These are phyloP conservation scores for Chaetogeoica ovagalla DNA, from an alignment of 2,888 invertebrate genomes.

Conservation along the genomic window DNA sequence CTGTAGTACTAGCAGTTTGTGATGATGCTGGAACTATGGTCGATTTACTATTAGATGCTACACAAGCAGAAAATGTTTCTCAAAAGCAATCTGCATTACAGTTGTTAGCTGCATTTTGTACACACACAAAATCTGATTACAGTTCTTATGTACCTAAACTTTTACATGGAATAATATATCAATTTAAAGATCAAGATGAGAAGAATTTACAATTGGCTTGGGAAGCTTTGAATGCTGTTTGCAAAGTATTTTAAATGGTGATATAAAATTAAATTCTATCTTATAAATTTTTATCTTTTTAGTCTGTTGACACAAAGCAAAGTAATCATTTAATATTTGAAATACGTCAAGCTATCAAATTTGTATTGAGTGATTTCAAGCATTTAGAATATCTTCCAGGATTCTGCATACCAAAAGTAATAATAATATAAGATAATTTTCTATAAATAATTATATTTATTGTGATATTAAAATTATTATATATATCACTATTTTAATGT, in stretches of 20 bases:
- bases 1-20: conserved; percentile 86
- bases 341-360: conserved; percentile 89
- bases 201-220: conserved; percentile 83
- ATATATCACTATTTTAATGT: no score
- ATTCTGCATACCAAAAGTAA: conserved; percentile 85
- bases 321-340: conserved; percentile 86
- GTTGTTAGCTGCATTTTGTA: conserved; percentile 87
- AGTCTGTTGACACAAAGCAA: conserved; percentile 79
- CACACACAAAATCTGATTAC: conserved; percentile 85
- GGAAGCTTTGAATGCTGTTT: conserved; percentile 88
- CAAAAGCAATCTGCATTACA: conserved; percentile 81
- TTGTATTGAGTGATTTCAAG: conserved; percentile 83
- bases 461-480: no score
- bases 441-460: background rate
- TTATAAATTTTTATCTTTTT: conserved; percentile 56
- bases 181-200: conserved; percentile 80
- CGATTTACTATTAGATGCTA: conserved; percentile 79
- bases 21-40: conserved; percentile 86
- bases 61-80: conserved; percentile 67
- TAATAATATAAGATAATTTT: background rate
- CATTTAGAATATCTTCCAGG: conserved; percentile 80
- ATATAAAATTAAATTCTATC: background rate
- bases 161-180: conserved; percentile 80
- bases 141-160: conserved; percentile 85
- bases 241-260: conserved; percentile 66